Base-by-base conservation (phyloP, 2,113 vertebrate genomes). In the Salminus brasiliensis region DNA sequence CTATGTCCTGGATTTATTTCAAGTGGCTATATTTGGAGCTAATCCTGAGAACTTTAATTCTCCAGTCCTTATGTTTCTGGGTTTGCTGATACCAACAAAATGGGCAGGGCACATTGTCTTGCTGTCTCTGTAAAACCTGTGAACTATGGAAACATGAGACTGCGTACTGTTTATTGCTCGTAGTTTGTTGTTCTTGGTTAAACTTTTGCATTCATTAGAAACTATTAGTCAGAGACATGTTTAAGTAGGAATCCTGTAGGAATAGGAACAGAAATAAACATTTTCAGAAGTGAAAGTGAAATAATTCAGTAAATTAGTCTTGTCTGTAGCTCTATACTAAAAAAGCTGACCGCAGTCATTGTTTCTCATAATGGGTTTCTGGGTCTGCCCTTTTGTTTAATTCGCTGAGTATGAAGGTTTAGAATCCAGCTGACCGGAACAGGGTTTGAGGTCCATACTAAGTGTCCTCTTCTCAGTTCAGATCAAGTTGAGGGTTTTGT, bases 11-110 rank as follows among this genome's bases (percentile, higher is more conserved):
- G 90, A 85, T 91, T 91, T 91, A 88, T 84, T 85, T 84, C 88
- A 83, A 88, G 86, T 62, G 18, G 88, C 91, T 93, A 93, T 92
- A 91, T 93, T 93, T 93, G 91, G 92, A 89, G 32, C 79, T 92
- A 93, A 93, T 91, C 91, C 88, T 85, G 57, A 89, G 91, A 92
- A 90, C 86, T 87, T 88, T 92, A 91, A 92, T 91, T 88, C 89
- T 82, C 71, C 32, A 10, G 81, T 74, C 86, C 83, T 86, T 78
- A 84, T 85, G 82, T 80, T 88, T 84, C 81, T 73, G 83, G 83
- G 85, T 89, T 87, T 88, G 70, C 66, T 76, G 71, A 67, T 85
- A 76, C 83, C 67, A 47, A 62, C 74, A 88, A 84, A 83, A 84
- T n/a, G n/a, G 71, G 83, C 86, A 73, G 52, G 72, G 74, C 73